phyloP scores from a whole-genome alignment of 2,113 vertebrate species.

The Entomyzon cyanotis region DNA sequence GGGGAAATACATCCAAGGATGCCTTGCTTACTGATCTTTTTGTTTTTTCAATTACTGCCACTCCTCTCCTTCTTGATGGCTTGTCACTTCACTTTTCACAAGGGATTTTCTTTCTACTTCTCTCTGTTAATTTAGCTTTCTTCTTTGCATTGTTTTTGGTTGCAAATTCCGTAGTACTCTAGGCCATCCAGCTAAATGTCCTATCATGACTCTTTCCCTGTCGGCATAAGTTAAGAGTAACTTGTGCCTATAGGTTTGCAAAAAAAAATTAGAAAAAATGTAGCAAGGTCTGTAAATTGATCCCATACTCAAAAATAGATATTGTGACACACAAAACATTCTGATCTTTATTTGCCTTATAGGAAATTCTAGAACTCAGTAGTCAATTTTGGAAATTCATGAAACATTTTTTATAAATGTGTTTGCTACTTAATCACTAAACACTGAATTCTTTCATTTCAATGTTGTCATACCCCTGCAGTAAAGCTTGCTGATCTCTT shows the following conservation, averaged over 20 bases:
- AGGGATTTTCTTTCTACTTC: constrained; percentile 7
- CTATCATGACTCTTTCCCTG: neutral
- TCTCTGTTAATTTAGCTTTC: neutral
- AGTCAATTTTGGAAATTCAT: neutral
- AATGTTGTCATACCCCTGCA: neutral
- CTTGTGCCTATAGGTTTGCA: neutral
- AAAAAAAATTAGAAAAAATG: neutral
- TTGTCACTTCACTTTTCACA: constrained; percentile 28
- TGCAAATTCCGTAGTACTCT: neutral
- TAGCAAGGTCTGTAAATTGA: neutral
- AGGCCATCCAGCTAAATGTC: neutral
- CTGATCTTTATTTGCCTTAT: neutral
- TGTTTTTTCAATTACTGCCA: constrained; percentile 23
- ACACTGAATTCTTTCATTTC: neutral
- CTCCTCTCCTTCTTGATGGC: neutral
- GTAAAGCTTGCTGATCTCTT: neutral
- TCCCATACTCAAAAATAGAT: neutral
- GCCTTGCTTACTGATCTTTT: neutral
- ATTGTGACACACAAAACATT: neutral
- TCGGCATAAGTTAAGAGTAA: neutral
- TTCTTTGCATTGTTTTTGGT: neutral
- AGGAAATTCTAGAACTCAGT: neutral
- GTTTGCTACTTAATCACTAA: neutral
- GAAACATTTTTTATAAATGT: neutral
- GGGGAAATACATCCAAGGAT: constrained; percentile 33